Evolutionary conservation across 2,888 invertebrate species (phyloP), one percentile per base, ranked within the genome.

Genomic region (Protodeltote pygarga): DNA sequence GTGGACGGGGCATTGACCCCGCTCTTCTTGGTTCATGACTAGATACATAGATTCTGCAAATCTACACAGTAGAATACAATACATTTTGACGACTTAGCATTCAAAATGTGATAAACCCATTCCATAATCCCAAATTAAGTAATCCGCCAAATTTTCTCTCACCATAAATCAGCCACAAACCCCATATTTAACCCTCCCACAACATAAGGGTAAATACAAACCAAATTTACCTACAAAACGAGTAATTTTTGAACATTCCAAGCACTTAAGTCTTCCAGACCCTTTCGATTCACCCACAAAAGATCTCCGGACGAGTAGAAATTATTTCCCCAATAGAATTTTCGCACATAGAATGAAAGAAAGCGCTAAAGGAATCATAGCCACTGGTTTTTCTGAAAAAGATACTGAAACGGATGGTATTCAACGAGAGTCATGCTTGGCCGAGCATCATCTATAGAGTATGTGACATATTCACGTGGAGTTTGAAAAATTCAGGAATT

Each of bases 291-390:
- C 45, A 17, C 35, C 61, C 50, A 77, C 79, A 81, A 83, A 83
- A 73, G 78, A 21, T 9, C 35, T 6, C 32, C 21, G 71, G 70
- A 65, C 71, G 60, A 80, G 78, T 70, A 75, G 74, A 75, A 85
- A 87, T 86, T 84, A 84, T 84, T 81, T 83, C 79, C 70, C 72
- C 80, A 80, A 85, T 85, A 81, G 84, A 85, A 83, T 84, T 85
- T 83, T 79, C 79, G 74, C 83, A 77, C 83, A 77, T 75, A 70
- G 71, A 77, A 78, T 74, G 72, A 73, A 71, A 73, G 77, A 77
- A 76, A 75, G 77, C 72, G 75, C 65, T 58, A 66, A 71, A 76
- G 77, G 77, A 75, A 79, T 78, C 81, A 77, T 80, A 79, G 78
- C 65, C 77, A 80, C 78, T 83, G 84, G 82, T 81, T 85, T 84